Evolutionary conservation across 2,888 invertebrate species (phyloP), one percentile per base, ranked within the genome.

Genomic region (Papilio gigon): DNA sequence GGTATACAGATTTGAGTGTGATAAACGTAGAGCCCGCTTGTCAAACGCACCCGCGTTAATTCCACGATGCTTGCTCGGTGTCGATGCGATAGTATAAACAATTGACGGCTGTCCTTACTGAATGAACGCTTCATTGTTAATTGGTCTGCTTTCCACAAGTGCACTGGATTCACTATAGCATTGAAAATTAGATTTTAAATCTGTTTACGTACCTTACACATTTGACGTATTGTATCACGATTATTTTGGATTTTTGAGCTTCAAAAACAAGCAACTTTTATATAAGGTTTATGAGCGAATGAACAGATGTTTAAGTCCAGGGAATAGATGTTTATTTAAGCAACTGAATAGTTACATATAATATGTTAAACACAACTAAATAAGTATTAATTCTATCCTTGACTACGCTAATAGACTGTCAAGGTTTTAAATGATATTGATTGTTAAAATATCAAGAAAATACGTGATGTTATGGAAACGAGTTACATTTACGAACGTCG

Each of bases 1-100:
- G 53, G 53, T 56, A 27, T 56, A 30, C 53, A 53, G 60, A 62
- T 56, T 64, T 59, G 64, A 66, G 44, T 65, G 61, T 37, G 60
- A 64, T 68, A 70, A 71, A 63, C 63, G 35, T 50, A 64, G 65
- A 65, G 71, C 61, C 70, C 47, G 62, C 35, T 66, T 70, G 60
- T 70, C 78, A 78, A 73, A 72, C 74, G 75, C 77, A 81, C 77
- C 76, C 77, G 78, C 74, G 76, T 77, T 80, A 80, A 82, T 82
- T 80, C 79, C 74, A 71, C 33, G 44, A 72, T 69, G 77, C 78
- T 79, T 81, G 81, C 80, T 80, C 77, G 78, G 78, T 80, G 42
- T 42, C 17, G 44, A 80, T 74, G 75, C 81, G 80, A 84, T 85
- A 84, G 82, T 80, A 81, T 83, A 84, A 83, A 84, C 85, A 86